Evolutionary conservation across 92 coral and sea anemone genomes (phyloP).

Genomic region (Zoanthus solanderi): DNA sequence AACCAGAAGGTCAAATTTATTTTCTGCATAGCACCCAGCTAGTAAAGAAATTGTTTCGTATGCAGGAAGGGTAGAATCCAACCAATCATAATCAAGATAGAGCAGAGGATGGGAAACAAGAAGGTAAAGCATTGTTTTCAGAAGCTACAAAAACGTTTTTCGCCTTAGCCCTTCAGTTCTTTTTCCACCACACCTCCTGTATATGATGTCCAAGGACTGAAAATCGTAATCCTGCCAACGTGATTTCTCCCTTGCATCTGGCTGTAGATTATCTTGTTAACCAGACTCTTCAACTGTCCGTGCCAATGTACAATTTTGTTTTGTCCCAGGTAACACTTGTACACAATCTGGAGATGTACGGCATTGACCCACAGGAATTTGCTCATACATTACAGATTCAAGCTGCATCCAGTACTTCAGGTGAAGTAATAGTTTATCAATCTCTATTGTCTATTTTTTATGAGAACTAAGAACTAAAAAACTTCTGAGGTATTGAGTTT

Average conservation of each 20-base stretch:
- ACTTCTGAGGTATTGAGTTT: too few species aligned
- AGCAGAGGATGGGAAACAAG: conserved; percentile 98
- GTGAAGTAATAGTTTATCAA: conserved; percentile 38
- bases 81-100: conserved; percentile 84
- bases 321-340: conserved; percentile 89
- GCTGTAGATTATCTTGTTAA: too few species aligned
- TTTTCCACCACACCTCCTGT: too few species aligned
- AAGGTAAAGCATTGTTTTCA: conserved; percentile 67
- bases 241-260: too few species aligned
- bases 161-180: too few species aligned
- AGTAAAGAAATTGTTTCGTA: background rate
- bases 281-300: too few species aligned
- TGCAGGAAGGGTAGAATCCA: conserved; percentile 95
- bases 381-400: conserved; percentile 91
- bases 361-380: conserved; percentile 92
- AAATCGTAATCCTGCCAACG: too few species aligned
- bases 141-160: background rate
- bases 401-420: conserved; percentile 96
- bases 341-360: conserved; percentile 83
- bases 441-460: too few species aligned
- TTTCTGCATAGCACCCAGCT: too few species aligned
- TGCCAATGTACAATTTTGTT: too few species aligned
- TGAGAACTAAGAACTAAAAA: too few species aligned
- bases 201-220: too few species aligned
- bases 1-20: background rate